Evolutionary conservation across 2,113 vertebrate species (phyloP).

Genomic region (Suncus etruscus): DNA sequence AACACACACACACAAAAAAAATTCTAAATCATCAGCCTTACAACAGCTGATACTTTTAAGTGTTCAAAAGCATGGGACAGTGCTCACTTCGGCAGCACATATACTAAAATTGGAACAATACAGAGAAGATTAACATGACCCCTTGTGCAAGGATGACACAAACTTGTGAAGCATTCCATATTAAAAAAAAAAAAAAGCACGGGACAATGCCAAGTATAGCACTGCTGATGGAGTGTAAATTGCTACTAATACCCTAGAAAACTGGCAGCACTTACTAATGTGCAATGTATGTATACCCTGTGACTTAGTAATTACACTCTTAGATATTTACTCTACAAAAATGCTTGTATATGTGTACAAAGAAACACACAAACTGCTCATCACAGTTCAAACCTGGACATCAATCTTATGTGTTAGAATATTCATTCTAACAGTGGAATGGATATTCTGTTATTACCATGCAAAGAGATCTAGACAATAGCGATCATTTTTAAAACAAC

Average conservation of each 20-base stretch:
- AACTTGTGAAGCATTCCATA: no score
- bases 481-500: not conserved
- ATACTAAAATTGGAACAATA: no score
- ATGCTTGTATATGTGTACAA: not conserved
- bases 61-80: no score
- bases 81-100: no score
- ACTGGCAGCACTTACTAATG: conserved; percentile 12
- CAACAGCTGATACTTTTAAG: conserved; percentile 15
- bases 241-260: conserved; percentile 8
- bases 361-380: conserved; percentile 18
- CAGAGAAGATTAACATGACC: no score
- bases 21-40: no score
- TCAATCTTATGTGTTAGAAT: not conserved
- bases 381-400: conserved; percentile 32
- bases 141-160: no score
- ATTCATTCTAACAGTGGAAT: conserved; percentile 16
- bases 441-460: not conserved
- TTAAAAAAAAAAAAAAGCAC: not conserved
- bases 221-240: not conserved
- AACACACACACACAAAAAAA: no score
- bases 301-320: not conserved
- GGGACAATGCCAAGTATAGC: not conserved
- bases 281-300: not conserved
- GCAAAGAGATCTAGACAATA: conserved; percentile 30
- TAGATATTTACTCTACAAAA: not conserved